These are phyloP conservation scores for Arvicanthis niloticus DNA, from an alignment of 2,113 vertebrate genomes.

Conservation along the genomic window DNA sequence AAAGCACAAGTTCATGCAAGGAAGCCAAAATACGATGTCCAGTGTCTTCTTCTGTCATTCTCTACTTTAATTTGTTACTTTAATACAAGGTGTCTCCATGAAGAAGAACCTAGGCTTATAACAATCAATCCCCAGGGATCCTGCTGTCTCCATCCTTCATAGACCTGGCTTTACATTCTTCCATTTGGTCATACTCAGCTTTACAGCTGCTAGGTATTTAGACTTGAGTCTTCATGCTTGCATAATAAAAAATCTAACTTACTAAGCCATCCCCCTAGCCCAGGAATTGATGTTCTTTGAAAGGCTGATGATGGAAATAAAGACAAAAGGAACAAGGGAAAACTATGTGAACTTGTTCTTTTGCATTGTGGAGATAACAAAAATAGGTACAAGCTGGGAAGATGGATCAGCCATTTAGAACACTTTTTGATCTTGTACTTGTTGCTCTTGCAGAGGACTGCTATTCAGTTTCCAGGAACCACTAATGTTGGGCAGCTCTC, in stretches of 20 bases:
- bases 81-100: neutral
- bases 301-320: neutral
- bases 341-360: neutral
- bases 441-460: neutral
- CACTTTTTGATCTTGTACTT: no score
- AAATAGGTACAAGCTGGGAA: neutral
- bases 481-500: neutral
- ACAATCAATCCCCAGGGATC: neutral
- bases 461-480: neutral
- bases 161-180: neutral
- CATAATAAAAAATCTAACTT: neutral
- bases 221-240: neutral
- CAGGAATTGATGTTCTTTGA: neutral
- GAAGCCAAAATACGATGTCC: neutral
- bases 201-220: neutral
- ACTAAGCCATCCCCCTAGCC: no score
- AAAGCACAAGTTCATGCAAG: neutral
- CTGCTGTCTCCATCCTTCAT: neutral
- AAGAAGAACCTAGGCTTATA: neutral
- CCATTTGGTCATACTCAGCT: neutral
- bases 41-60: neutral
- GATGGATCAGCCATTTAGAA: neutral
- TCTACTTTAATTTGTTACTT: neutral
- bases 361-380: neutral
- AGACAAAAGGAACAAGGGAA: neutral